These are phyloP conservation scores for Panagrolaimus sp. DNA, from an alignment of 1,140 invertebrate species.

Conservation along the genomic window DNA sequence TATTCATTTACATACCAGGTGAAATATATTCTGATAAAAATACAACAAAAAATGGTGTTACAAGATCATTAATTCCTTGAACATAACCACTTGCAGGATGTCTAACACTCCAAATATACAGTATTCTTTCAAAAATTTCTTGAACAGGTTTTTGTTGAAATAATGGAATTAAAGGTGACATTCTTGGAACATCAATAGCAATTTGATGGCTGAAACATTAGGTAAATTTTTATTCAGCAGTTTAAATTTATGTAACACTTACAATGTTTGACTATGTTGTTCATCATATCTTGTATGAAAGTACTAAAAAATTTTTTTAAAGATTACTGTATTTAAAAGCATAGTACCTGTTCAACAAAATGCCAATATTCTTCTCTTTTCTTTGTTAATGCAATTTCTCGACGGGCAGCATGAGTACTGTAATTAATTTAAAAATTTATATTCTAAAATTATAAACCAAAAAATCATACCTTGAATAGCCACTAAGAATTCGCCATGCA, in stretches of 20 bases:
- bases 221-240: conserved; percentile 15
- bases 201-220: conserved; percentile 65
- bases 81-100: conserved; percentile 99
- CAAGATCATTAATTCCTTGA: conserved; percentile 95
- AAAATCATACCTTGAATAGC: conserved; percentile 22
- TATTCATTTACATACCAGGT: conserved; percentile 23
- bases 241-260: conserved; percentile 45
- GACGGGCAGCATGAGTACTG: conserved; percentile 73
- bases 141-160: conserved; percentile 89
- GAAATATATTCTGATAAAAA: conserved; percentile 85
- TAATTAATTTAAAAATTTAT: too few species aligned
- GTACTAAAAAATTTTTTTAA: conserved; percentile 63
- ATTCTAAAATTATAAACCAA: too few species aligned
- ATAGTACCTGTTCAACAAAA: conserved; percentile 19
- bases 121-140: conserved; percentile 89
- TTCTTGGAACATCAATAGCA: conserved; percentile 91
- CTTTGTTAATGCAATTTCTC: conserved; percentile 71
- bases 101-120: conserved; percentile 97
- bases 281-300: conserved; percentile 88
- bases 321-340: too few species aligned
- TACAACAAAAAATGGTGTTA: conserved; percentile 97
- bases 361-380: conserved; percentile 91
- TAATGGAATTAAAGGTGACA: conserved; percentile 84
- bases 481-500: conserved; percentile 54
- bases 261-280: conserved; percentile 82